phyloP scores from a whole-genome alignment of 2,113 vertebrate genomes.

The Danionella cerebrum region DNA sequence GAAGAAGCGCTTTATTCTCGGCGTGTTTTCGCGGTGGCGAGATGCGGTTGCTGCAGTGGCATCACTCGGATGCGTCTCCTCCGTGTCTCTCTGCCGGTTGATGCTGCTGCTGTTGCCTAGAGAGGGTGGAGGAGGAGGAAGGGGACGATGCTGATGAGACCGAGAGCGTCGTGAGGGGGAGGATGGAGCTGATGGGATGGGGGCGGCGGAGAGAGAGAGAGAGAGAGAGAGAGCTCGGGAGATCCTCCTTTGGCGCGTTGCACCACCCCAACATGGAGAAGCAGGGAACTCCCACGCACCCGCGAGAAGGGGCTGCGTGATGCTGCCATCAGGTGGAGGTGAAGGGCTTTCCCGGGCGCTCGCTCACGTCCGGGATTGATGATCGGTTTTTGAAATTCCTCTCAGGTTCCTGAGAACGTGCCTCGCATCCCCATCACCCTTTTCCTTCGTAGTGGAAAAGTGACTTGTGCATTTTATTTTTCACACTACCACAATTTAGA shows the following conservation, averaged over 20 bases:
- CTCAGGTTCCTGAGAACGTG: background rate
- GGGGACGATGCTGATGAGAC: conserved; percentile 53
- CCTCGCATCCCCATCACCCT: too few relatives aligned
- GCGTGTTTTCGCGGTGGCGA: conserved; percentile 50
- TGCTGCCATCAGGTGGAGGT: conserved; percentile 71
- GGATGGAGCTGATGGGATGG: conserved; percentile 48
- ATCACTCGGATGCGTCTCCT: conserved; percentile 64
- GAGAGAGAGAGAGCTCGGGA: conserved; percentile 36
- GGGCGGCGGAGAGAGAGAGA: conserved; percentile 39
- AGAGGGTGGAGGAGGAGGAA: conserved; percentile 45
- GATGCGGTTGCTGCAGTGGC: conserved; percentile 64
- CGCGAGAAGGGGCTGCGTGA: conserved; percentile 68
- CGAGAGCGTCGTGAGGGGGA: conserved; percentile 59
- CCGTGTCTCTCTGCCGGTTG: conserved; percentile 53
- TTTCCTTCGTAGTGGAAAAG: too few relatives aligned
- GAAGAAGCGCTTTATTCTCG: conserved; percentile 46
- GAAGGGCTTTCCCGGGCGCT: conserved; percentile 63
- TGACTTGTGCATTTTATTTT: background rate
- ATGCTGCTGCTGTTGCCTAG: conserved; percentile 39
- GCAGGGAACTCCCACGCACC: conserved; percentile 77
- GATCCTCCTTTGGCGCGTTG: conserved; percentile 46
- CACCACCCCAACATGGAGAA: conserved; percentile 61
- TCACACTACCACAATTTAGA: too few relatives aligned
- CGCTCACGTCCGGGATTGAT: conserved; percentile 47
- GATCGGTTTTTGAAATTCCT: conserved; percentile 25